phyloP scores from a whole-genome alignment of 1,140 invertebrate genomes.

The Diuraphis noxia region DNA sequence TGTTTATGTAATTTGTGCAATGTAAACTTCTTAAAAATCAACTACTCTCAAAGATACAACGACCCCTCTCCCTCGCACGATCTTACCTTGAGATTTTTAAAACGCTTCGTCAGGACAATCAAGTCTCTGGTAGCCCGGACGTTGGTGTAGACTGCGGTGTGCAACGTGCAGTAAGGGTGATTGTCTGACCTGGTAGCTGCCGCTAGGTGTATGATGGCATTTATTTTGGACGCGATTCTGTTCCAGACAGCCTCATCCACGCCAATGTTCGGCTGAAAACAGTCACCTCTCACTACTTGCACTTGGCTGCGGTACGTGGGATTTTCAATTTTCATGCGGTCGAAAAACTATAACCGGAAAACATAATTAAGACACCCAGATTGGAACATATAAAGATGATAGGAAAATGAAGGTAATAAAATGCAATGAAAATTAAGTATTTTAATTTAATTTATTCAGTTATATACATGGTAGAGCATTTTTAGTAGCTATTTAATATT shows the following conservation, averaged over 20 bases:
- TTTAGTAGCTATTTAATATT: no score
- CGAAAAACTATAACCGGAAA: constrained; percentile 49
- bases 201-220: constrained; percentile 77
- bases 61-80: no score
- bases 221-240: constrained; percentile 61
- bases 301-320: constrained; percentile 54
- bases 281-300: constrained; percentile 64
- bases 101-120: constrained; percentile 57
- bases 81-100: constrained; percentile 19
- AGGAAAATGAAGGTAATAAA: no score
- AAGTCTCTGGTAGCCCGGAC: constrained; percentile 67
- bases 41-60: not conserved
- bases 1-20: no score
- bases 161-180: constrained; percentile 63
- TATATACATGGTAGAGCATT: not conserved
- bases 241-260: constrained; percentile 61
- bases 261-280: constrained; percentile 62
- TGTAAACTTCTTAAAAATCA: not conserved
- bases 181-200: constrained; percentile 88
- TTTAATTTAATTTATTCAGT: not conserved
- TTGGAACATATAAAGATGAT: no score
- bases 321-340: constrained; percentile 52
- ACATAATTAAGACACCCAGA: not conserved
- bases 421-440: no score
- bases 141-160: constrained; percentile 67